Evolutionary conservation across 2,888 invertebrate genomes (phyloP), one percentile per base, ranked within the genome.

Genomic region (Epinotia brunnichana): DNA sequence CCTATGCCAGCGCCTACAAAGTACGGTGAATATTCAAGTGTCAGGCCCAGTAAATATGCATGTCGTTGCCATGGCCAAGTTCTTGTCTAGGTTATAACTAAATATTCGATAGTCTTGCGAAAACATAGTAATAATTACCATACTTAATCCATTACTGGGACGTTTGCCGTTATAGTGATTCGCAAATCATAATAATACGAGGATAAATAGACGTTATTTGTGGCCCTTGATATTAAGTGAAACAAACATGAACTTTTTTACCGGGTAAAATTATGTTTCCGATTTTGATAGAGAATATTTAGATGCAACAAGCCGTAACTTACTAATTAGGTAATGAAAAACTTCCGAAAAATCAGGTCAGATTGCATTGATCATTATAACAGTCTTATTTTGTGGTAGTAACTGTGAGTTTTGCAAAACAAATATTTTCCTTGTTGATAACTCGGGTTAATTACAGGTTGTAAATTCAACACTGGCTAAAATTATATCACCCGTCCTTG

Each of bases 31-130:
- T 66, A 66, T 66, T 66, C 54, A 66, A 66, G n/a, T 19, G 13
- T 39, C 21, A 64, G 48, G 10, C 54, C 19, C 64, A 24, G 66
- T 66, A 66, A 66, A 66, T 66, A 66, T 66, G 66, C 54, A 56
- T 41, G 66, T 66, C 54, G 41, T 54, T 41, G 1, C 66, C 41
- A 66, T 17, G 66, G 21, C 41, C 54, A 39, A 41, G 54, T 66
- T 66, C 15, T 66, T 66, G 41, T 54, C 10, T 41, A 56, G 41
- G 66, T 21, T 21, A 39, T n/a, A n/a, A n/a, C n/a, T n/a, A n/a
- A n/a, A n/a, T 19, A 24, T 64, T 21, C 29, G 39, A 54, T 64
- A 21, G 64, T 7, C 64, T 54, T 5, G 41, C 39, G 54, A 41
- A n/a, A 62, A 62, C 48, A 4, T 24, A 39, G 35, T 41, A 48